Evolutionary conservation across 2,797 vertebrate species (phyloP).

Genomic region (Anas flavirostris): DNA sequence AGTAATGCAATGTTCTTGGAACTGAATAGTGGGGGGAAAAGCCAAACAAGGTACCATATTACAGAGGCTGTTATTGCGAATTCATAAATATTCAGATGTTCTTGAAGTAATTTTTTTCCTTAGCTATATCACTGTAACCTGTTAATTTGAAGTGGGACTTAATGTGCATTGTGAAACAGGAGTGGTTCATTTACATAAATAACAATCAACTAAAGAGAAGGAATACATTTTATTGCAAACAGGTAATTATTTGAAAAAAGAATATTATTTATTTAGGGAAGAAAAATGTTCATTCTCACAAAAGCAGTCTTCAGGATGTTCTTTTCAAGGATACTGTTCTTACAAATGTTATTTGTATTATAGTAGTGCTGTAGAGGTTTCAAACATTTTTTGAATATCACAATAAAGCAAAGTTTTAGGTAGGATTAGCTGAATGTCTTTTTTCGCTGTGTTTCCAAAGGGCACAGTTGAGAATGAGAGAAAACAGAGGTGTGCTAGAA

Average conservation of each 20-base stretch:
- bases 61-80: not conserved
- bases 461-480: not conserved
- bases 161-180: not conserved
- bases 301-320: not conserved
- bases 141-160: not conserved
- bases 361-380: not conserved
- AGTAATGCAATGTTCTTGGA: not conserved
- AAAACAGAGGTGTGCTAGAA: not conserved
- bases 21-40: not conserved
- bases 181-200: not conserved
- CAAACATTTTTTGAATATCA: not conserved
- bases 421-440: not conserved
- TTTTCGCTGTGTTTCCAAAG: not conserved
- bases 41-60: not conserved
- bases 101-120: not conserved
- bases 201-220: not conserved
- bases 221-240: not conserved
- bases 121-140: not conserved
- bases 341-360: not conserved
- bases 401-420: not conserved
- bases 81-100: not conserved
- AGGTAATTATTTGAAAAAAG: not conserved
- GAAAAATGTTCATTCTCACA: not conserved
- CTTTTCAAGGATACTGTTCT: not conserved
- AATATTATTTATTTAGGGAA: not conserved